Evolutionary conservation across 1,140 invertebrate species (phyloP).

Genomic region (Drosophila littoralis): DNA sequence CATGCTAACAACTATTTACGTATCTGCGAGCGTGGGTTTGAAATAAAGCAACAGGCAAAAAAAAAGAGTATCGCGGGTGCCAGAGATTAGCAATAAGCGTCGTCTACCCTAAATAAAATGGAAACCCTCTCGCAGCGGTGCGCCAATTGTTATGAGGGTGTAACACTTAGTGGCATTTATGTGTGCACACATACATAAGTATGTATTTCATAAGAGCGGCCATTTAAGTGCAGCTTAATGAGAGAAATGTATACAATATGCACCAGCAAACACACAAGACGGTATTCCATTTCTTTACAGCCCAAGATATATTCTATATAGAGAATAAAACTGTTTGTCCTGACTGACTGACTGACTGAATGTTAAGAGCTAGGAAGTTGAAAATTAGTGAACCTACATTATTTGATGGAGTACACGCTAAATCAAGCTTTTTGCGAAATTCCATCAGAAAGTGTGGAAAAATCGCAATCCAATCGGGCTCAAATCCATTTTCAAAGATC

Average conservation of each 20-base stretch:
- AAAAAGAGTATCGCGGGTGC: slow-evolving; percentile 18
- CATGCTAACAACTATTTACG: background rate
- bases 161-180: slow-evolving; percentile 15
- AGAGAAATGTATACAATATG: slow-evolving; percentile 17
- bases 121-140: slow-evolving; percentile 33
- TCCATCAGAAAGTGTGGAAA: no score
- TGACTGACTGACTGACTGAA: no score
- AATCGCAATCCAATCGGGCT: no score
- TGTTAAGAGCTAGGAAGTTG: no score
- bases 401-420: no score
- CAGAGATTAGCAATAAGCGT: slow-evolving; percentile 41
- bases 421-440: no score
- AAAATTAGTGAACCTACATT: no score
- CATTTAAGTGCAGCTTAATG: slow-evolving; percentile 50
- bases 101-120: slow-evolving; percentile 41
- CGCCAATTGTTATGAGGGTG: slow-evolving; percentile 25
- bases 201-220: slow-evolving; percentile 40
- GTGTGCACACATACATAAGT: background rate
- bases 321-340: no score
- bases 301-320: no score
- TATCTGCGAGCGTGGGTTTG: slow-evolving; percentile 2
- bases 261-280: background rate
- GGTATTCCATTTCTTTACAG: slow-evolving; percentile 7
- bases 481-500: no score
- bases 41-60: slow-evolving; percentile 22